A percentile compares a stretch with the other conserved stretches of the same genome.
These are phyloP conservation scores for Grus americana DNA, from an alignment of 2,113 vertebrate species.

Conservation along the genomic window DNA sequence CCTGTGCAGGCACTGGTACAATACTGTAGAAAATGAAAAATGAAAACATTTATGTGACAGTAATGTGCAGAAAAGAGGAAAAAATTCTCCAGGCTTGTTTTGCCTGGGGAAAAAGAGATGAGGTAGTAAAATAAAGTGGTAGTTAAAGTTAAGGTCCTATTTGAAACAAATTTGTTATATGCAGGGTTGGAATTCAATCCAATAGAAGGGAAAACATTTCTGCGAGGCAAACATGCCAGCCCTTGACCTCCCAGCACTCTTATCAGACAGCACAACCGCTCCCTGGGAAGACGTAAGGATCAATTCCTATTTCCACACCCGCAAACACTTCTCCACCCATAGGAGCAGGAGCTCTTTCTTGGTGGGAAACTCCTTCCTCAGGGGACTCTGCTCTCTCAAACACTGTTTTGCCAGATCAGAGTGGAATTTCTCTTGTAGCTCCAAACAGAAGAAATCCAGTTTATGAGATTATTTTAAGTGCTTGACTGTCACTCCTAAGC, in stretches of 20 bases:
- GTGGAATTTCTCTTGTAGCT: background rate
- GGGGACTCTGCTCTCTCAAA: background rate
- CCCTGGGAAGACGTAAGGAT: background rate
- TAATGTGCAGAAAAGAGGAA: background rate
- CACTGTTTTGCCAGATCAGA: background rate
- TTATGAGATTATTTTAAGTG: constrained; percentile 26
- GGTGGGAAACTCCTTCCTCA: background rate
- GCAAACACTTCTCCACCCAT: background rate
- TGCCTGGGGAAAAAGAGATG: background rate
- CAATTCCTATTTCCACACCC: background rate
- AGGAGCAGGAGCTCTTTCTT: background rate
- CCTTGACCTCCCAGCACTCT: background rate
- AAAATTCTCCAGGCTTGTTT: background rate
- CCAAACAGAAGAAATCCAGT: background rate
- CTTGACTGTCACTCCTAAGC: background rate
- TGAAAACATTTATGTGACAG: background rate
- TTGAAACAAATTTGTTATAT: background rate
- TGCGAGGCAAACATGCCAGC: background rate
- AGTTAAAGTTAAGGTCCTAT: background rate
- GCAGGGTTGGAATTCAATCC: background rate
- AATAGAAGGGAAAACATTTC: background rate
- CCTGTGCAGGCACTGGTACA: background rate
- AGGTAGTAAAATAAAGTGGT: background rate
- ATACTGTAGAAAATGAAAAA: background rate
- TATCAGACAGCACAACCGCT: background rate